A percentile compares a stretch with the other conserved stretches of the same genome.
Conservation (phyloP, 2,797 vertebrate species). For the Rhincodon typus region DNA sequence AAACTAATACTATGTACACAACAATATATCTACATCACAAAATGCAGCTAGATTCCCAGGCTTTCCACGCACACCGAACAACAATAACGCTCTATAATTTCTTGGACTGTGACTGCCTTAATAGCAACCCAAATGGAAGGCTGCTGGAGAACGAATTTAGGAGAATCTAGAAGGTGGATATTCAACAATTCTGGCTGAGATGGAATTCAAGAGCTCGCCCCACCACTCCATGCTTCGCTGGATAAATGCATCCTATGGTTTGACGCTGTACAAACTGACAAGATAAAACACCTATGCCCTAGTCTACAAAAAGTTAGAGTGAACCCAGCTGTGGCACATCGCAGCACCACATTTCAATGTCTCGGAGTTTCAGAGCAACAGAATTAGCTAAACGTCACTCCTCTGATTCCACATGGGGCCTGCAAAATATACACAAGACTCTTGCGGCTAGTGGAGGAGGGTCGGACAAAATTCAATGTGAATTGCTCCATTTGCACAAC, state of each 20-base stretch:
- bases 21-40: not conserved
- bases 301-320: not conserved
- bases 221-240: not conserved
- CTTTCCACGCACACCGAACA: too few relatives aligned
- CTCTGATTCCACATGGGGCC: not conserved
- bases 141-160: not conserved
- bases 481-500: not conserved
- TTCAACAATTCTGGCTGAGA: not conserved
- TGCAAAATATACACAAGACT: not conserved
- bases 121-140: not conserved
- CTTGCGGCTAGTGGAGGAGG: not conserved
- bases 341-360: not conserved
- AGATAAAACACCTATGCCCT: not conserved
- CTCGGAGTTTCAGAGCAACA: not conserved
- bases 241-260: not conserved
- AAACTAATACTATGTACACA: not conserved
- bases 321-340: not conserved
- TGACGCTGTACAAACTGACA: not conserved
- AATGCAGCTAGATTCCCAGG: too few relatives aligned
- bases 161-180: not conserved
- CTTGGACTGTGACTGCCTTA: not conserved
- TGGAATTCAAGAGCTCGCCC: not conserved
- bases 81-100: not conserved
- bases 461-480: not conserved
- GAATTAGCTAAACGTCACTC: not conserved